Evolutionary conservation across 2,888 invertebrate genomes (phyloP), one percentile per base, ranked within the genome.

Genomic region (Micropterix aruncella): DNA sequence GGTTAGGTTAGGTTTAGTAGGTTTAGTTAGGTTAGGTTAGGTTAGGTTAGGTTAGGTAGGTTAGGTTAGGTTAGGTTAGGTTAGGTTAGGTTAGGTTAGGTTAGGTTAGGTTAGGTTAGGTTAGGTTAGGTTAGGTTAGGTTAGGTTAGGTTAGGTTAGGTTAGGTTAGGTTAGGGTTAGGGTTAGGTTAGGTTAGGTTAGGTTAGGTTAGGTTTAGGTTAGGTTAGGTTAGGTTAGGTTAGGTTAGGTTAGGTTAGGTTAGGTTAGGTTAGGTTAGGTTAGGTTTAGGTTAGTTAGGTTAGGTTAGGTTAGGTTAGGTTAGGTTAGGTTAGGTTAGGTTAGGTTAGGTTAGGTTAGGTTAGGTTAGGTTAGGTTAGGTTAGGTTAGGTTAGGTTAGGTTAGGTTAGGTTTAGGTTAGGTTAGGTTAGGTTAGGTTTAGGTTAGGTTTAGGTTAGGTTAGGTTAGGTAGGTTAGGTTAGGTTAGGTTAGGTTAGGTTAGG

Each of bases 71-170:
- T 45, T 46, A 42, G 46, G 43, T 43, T 46, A 46, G 48, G 48
- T 48, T 48, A 46, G 46, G 48, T 48, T 48, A 49, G 49, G 47
- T 47, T 47, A 46, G 47, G 47, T 49, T 47, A 47, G 47, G 47
- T 50, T 48, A 48, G 50, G 50, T 49, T 50, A 50, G 49, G 49
- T 50, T 50, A 48, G 50, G 50, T 50, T 50, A 50, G 50, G 50
- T 50, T 50, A 50, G 50, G 50, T 50, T 38, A 16, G 36, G 46
- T 41, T 46, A 41, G 41, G 46, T 50, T 41, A 48, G 50, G 50
- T 50, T 50, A 50, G 50, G 50, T 50, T 50, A 48, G 48, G 50
- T 48, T 50, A 47, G 48, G 50, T 50, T 50, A 50, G 50, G 48
- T 50, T 48, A 48, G 47, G 48, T 48, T 47, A 41, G 49, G 48